These are phyloP conservation scores for Capreolus pygargus DNA, from an alignment of 2,113 vertebrate species.

Conservation along the genomic window DNA sequence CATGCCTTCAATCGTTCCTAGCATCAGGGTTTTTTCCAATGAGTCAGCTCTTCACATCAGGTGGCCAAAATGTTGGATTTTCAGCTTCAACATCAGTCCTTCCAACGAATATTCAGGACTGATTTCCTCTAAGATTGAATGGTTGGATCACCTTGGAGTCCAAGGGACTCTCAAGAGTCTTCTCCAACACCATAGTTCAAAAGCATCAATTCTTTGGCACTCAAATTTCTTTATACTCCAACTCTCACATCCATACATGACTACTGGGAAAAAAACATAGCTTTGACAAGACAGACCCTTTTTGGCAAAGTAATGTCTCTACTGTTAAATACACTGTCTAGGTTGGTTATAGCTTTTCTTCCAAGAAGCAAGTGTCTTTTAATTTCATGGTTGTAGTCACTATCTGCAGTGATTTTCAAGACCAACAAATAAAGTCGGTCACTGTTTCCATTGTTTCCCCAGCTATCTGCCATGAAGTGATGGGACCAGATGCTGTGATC, in stretches of 20 bases:
- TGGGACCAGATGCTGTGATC: not conserved
- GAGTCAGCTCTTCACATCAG: not conserved
- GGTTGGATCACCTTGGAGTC: not conserved
- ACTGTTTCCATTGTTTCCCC: not conserved
- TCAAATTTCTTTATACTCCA: not conserved
- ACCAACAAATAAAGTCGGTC: not conserved
- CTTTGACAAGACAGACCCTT: not conserved
- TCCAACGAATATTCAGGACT: not conserved
- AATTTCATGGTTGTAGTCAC: not conserved
- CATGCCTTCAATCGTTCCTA: not conserved
- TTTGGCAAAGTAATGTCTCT: not conserved
- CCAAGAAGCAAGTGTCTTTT: not conserved
- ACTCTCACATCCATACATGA: not conserved
- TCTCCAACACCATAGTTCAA: not conserved
- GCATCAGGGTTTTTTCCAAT: not conserved
- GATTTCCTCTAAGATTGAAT: not conserved
- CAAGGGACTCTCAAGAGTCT: not conserved
- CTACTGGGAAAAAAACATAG: not conserved
- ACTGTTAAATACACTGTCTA: not conserved
- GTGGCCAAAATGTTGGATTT: not conserved
- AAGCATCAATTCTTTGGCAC: not conserved
- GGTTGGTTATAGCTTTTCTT: not conserved
- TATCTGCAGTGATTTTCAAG: fast-evolving
- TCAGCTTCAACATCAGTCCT: not conserved
- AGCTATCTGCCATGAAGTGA: not conserved